Evolutionary conservation across 2,113 vertebrate genomes (phyloP).

Genomic region (Cricetomys ansorgei): DNA sequence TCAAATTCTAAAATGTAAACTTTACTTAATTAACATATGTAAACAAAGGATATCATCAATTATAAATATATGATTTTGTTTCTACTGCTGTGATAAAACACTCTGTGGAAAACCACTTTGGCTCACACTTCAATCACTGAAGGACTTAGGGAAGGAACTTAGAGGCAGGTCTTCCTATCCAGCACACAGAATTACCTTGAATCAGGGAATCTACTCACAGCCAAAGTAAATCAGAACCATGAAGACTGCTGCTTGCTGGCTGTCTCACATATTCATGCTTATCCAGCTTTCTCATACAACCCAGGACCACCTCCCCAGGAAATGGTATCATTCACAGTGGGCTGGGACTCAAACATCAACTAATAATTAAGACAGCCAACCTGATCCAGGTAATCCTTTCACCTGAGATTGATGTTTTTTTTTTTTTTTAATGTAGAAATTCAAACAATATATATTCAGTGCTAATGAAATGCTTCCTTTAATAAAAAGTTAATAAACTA

Average conservation of each 20-base stretch:
- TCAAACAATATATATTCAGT: too few species aligned
- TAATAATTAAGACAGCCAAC: background rate
- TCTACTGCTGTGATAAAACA: background rate
- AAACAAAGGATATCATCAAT: background rate
- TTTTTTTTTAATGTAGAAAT: too few species aligned
- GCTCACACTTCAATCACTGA: background rate
- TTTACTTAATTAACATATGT: background rate
- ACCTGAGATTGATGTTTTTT: too few species aligned
- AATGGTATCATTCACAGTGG: background rate
- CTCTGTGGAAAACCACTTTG: background rate
- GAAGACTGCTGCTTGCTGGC: background rate
- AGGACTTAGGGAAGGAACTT: background rate
- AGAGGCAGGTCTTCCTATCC: too few species aligned
- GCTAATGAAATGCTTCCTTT: too few species aligned
- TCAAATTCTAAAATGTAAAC: background rate
- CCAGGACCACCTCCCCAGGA: too few species aligned
- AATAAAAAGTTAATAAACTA: too few species aligned
- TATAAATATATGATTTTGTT: background rate
- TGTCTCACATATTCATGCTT: accelerated
- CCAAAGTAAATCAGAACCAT: background rate
- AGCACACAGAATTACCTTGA: background rate
- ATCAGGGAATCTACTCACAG: background rate
- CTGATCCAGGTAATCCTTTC: background rate
- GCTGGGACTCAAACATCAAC: background rate
- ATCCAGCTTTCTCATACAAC: background rate